These are phyloP conservation scores for Adrianichthys oophorus DNA, from an alignment of 2,797 vertebrate genomes.

Conservation along the genomic window DNA sequence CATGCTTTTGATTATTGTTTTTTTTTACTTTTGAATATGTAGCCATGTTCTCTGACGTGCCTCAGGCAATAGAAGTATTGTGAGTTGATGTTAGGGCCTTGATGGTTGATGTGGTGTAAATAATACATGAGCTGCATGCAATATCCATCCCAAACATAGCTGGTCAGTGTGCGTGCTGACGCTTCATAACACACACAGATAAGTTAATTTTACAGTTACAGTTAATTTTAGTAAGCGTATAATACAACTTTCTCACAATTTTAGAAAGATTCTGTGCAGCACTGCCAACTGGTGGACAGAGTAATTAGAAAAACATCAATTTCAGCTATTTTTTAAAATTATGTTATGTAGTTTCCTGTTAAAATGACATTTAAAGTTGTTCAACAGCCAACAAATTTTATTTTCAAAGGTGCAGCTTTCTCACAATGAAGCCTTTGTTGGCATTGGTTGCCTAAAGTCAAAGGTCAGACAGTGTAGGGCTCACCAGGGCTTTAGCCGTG, in stretches of 20 bases:
- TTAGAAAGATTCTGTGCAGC: constrained; percentile 4
- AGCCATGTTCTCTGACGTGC: constrained; percentile 13
- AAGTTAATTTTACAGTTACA: too few relatives aligned
- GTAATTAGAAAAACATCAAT: too few relatives aligned
- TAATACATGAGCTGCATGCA: constrained; percentile 26
- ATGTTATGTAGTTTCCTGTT: too few relatives aligned
- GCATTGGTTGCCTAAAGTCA: constrained; percentile 25
- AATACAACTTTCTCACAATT: not conserved
- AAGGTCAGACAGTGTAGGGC: constrained; percentile 31
- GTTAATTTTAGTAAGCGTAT: not conserved
- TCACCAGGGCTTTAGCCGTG: constrained; percentile 43
- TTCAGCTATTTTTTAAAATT: too few relatives aligned
- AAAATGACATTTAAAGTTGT: too few relatives aligned
- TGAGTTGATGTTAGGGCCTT: constrained; percentile 31
- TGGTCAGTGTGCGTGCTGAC: constrained; percentile 16
- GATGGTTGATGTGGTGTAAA: constrained; percentile 29
- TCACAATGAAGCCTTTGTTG: constrained; percentile 11
- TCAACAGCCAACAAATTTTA: too few relatives aligned
- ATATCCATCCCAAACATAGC: constrained; percentile 9
- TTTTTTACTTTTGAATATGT: not conserved
- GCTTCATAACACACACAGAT: not conserved
- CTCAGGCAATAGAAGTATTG: constrained; percentile 27
- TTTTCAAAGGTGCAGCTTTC: not conserved
- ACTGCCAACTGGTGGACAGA: constrained; percentile 50
- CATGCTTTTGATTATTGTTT: too few relatives aligned